Base-by-base conservation (phyloP, 2,888 invertebrate genomes). In the Pimpla rufipes region DNA sequence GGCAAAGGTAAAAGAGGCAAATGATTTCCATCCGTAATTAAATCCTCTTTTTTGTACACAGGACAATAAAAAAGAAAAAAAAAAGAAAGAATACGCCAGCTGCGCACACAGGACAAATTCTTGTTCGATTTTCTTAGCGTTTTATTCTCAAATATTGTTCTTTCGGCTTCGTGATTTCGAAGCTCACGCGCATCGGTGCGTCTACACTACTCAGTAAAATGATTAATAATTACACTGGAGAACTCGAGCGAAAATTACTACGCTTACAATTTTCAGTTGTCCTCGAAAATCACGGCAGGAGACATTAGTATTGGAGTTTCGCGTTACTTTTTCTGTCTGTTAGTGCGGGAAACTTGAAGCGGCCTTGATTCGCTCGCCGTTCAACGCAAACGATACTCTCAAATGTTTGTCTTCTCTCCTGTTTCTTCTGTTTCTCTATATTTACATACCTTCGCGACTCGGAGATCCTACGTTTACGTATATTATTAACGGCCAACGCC, bases 1-100 rank as follows among this genome's bases (percentile, higher is more conserved):
- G 93, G 92, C 52, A 94, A 94, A 89, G 93, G 93, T 88, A 88
- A 86, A 85, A 89, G 88, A 79, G 83, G 88, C 55, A 88, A 89
- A 86, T 87, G 85, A 73, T 84, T 64, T 66, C 64, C 13, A 59
- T 11, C 35, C 16, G 18, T 35, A 29, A 21, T 40, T 52, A 13
- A n/a, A 13, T 11, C 2, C 35, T 35, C 6, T 55, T 55, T 59
- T 62, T 62, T 62, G 62, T 62, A 40, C 62, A 40, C 35, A 37
- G 37, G 35, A 62, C 6, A 35, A 68, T 47, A 29, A 55, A 11
- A 13, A 29, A 45, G 37, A n/a, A n/a, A 37, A 21, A 52, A 11
- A 42, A 57, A 67, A 59, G n/a, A 18, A 67, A 45, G 18, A 8
- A 45, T 47, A 35, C 16, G 10, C 10, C 6, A 40, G 10, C 16